A percentile compares a stretch with the other conserved stretches of the same genome.
These are phyloP conservation scores for Drosophila pallidifrons DNA, from an alignment of 1,140 invertebrate species.

Conservation along the genomic window DNA sequence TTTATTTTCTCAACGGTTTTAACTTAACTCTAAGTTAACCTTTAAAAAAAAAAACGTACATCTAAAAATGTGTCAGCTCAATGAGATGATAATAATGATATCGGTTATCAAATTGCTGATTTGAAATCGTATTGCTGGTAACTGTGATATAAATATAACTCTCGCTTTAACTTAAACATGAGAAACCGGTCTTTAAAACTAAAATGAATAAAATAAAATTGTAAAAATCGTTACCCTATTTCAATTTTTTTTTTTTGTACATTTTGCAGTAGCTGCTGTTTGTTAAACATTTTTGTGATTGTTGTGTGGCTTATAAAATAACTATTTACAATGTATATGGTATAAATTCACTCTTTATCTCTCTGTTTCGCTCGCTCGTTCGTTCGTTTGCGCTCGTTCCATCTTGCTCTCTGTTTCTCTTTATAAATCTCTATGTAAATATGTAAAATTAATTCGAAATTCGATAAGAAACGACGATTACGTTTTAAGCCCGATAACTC, in stretches of 20 bases:
- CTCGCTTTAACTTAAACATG: too few species aligned
- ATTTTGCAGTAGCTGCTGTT: conserved; percentile 60
- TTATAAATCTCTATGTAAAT: conserved; percentile 41
- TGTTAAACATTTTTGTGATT: conserved; percentile 37
- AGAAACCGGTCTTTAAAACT: too few species aligned
- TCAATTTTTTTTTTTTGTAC: conserved; percentile 33
- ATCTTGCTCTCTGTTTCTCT: conserved; percentile 27
- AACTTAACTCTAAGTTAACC: too few species aligned
- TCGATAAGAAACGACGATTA: conserved; percentile 36
- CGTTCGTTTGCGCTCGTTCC: conserved; percentile 5
- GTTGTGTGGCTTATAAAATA: conserved; percentile 44
- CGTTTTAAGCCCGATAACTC: conserved; percentile 63
- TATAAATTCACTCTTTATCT: conserved; percentile 13
- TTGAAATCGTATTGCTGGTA: too few species aligned
- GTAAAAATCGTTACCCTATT: conserved; percentile 11
- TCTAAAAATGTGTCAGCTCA: too few species aligned
- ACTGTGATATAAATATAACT: too few species aligned
- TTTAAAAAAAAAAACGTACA: too few species aligned
- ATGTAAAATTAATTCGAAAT: conserved; percentile 35
- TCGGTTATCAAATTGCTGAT: too few species aligned
- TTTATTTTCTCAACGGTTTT: too few species aligned
- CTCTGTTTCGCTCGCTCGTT: background rate
- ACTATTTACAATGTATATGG: background rate
- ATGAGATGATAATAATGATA: background rate
- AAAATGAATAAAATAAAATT: background rate